phyloP scores from a whole-genome alignment of 2,113 vertebrate species.

The Nothoprocta perdicaria region DNA sequence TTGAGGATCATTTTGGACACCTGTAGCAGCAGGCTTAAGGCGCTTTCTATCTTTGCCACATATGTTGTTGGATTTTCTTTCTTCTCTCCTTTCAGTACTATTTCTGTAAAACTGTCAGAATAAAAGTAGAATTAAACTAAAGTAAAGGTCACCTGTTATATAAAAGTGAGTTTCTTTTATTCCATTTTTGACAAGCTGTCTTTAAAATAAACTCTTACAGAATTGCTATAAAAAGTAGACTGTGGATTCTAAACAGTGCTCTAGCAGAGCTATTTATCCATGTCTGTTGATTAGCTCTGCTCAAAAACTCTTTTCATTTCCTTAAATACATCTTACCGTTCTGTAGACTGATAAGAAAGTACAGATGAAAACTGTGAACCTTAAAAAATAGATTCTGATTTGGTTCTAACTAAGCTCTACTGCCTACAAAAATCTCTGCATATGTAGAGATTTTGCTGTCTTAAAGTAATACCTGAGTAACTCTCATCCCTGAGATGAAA shows the following conservation, averaged over 20 bases:
- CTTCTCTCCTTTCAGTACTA: not conserved
- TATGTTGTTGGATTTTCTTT: constrained; percentile 6
- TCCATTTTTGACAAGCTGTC: not conserved
- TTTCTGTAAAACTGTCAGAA: constrained; percentile 27
- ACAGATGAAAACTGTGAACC: not conserved
- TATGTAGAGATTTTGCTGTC: not conserved
- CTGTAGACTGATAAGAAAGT: not conserved
- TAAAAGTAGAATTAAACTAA: constrained; percentile 19
- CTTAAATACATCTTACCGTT: not conserved
- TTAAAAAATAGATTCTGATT: not conserved
- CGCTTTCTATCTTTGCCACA: not conserved
- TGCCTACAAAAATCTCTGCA: not conserved
- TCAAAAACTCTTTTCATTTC: not conserved
- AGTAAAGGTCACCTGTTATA: not conserved
- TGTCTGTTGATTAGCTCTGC: not conserved
- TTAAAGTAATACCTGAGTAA: not conserved
- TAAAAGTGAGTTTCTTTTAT: constrained; percentile 27
- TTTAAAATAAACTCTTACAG: constrained; percentile 22
- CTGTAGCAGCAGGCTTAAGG: not conserved
- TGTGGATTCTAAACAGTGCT: not conserved
- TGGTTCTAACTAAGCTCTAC: not conserved
- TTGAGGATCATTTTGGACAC: not conserved
- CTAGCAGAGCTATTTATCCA: not conserved
- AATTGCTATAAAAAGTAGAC: not conserved
- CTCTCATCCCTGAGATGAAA: not conserved